phyloP scores from a whole-genome alignment of 2,113 vertebrate species.

The Fregetta grallaria region DNA sequence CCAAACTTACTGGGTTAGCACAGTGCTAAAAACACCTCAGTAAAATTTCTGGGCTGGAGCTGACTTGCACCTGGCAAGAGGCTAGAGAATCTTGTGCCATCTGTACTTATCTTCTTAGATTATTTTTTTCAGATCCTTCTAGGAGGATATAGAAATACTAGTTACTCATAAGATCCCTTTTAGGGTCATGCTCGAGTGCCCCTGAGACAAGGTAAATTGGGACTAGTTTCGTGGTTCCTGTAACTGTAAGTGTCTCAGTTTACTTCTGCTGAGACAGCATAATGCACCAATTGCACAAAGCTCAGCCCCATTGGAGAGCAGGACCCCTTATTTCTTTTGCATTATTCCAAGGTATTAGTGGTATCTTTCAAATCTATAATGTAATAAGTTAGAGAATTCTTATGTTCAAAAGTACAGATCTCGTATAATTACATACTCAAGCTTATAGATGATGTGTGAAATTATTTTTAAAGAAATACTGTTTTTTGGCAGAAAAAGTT shows the following conservation, averaged over 20 bases:
- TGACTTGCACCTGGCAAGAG: not conserved
- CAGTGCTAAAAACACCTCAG: not conserved
- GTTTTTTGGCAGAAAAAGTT: not conserved
- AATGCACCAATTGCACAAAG: not conserved
- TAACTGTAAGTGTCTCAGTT: not conserved
- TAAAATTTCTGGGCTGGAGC: not conserved
- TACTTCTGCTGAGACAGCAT: not conserved
- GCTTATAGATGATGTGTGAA: not conserved
- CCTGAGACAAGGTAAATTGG: not conserved
- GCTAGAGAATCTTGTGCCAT: not conserved
- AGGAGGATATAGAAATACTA: not conserved
- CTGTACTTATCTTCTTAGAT: not conserved
- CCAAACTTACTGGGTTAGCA: not conserved
- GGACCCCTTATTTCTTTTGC: not conserved
- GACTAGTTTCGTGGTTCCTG: not conserved
- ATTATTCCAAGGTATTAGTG: not conserved
- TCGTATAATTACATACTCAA: not conserved
- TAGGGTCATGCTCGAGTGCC: accelerated
- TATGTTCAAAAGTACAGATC: not conserved
- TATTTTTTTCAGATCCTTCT: not conserved
- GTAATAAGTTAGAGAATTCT: not conserved
- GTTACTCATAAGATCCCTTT: not conserved
- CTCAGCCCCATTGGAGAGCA: not conserved
- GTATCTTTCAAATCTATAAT: not conserved
- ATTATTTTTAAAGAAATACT: not conserved